Evolutionary conservation across 2,888 invertebrate genomes (phyloP), one percentile per base, ranked within the genome.

Genomic region (Caradrina kadenii): DNA sequence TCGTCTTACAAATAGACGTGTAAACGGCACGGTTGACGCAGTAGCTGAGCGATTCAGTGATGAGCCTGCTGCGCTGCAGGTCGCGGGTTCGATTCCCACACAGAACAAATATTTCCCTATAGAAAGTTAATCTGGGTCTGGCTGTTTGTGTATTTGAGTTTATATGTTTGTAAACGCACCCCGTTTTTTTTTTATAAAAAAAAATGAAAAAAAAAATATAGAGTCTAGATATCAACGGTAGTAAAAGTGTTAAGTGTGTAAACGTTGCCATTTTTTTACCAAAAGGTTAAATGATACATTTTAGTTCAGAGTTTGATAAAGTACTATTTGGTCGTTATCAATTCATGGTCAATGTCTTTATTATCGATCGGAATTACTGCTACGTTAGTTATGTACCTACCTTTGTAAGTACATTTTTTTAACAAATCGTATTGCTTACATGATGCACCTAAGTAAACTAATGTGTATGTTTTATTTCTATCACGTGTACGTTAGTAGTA

Each of bases 331-430:
- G 35, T 21, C 48, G 53, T 56, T 81, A 80, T 80, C 81, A 76
- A 45, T 78, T 70, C 78, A 77, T 58, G 73, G 78, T 59, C 70
- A 68, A 68, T 69, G 63, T 67, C 60, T 59, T 52, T 53, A 58
- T 54, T 61, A 77, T 69, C 63, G 68, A 65, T 68, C 26, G 35
- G 15, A 56, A 65, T 49, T 52, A 49, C n/a, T 69, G 22, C 17
- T 19, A 39, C 17, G 39, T 42, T 19, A 58, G 15, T 6, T 26
- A 42, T 19, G 45, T 58, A 19, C 13, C n/a, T 58, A 73, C 13
- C 10, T 15, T 1, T 2, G 15, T 45, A 45, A 45, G 11, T 69
- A 35, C n/a, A 35, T 19, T 26, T 31, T 42, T 13, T 5, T 19
- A 26, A 53, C 17, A n/a, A 31, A n/a, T 26, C 4, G 11, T 11